phyloP scores from a whole-genome alignment of 1,140 invertebrate species.

The Palaemon carinicauda region DNA sequence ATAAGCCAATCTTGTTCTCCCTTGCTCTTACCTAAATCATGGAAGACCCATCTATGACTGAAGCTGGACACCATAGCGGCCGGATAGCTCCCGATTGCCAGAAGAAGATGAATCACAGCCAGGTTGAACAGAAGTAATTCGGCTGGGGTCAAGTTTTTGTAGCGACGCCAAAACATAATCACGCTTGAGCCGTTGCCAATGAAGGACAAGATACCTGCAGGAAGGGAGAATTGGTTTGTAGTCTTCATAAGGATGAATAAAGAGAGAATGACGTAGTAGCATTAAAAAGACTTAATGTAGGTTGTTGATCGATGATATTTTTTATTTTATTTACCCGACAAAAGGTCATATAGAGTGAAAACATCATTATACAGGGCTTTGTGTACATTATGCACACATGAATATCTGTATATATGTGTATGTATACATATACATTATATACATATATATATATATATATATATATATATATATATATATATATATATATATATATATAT shows the following conservation, averaged over 20 bases:
- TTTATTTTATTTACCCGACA: too few relatives aligned
- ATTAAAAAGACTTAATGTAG: too few relatives aligned
- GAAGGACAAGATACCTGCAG: slow-evolving; percentile 34
- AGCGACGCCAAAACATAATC: slow-evolving; percentile 48
- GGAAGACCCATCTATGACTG: slow-evolving; percentile 60
- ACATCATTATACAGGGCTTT: too few relatives aligned
- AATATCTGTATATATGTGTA: too few relatives aligned
- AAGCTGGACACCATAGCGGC: slow-evolving; percentile 60
- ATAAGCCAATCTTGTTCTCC: background rate
- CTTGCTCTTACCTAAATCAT: slow-evolving; percentile 48
- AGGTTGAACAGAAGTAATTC: slow-evolving; percentile 61
- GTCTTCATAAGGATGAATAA: background rate
- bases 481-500: too few relatives aligned
- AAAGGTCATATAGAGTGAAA: too few relatives aligned
- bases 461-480: too few relatives aligned
- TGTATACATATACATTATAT: too few relatives aligned
- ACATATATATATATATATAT: too few relatives aligned
- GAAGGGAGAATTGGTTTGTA: background rate
- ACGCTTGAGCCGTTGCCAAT: slow-evolving; percentile 47
- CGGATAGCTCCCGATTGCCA: slow-evolving; percentile 61
- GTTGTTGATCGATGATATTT: too few relatives aligned
- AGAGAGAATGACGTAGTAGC: too few relatives aligned
- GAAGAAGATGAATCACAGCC: slow-evolving; percentile 61
- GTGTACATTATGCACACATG: too few relatives aligned
- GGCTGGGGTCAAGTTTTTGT: slow-evolving; percentile 41